Conservation (phyloP, 2,888 invertebrate species). For the Heliconius aoede region DNA sequence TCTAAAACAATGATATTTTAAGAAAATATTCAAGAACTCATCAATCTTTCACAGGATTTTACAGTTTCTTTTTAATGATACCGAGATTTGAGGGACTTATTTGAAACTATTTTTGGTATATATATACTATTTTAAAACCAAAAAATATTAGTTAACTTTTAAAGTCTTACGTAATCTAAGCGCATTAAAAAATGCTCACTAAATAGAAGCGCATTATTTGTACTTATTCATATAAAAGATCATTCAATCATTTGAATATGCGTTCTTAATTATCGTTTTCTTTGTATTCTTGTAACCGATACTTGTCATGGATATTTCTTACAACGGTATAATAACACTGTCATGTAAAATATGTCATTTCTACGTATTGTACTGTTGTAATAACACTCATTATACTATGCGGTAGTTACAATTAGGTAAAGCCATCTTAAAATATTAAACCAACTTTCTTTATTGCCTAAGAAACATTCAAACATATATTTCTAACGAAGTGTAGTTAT, state of each 20-base stretch:
- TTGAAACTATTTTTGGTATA: slow-evolving; percentile 38
- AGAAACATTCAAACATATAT: background rate
- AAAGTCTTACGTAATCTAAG: background rate
- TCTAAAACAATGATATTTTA: slow-evolving; percentile 67
- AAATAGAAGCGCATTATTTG: background rate
- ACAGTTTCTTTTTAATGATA: slow-evolving; percentile 55
- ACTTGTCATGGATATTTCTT: slow-evolving; percentile 27
- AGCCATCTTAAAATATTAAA: slow-evolving; percentile 11
- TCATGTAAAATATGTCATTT: slow-evolving; percentile 36
- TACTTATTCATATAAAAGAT: background rate
- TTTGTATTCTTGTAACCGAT: slow-evolving; percentile 31
- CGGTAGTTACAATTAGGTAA: slow-evolving; percentile 29
- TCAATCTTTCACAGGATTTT: slow-evolving; percentile 79
- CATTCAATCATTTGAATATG: slow-evolving; percentile 12
- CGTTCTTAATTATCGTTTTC: slow-evolving; percentile 28
- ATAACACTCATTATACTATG: slow-evolving; percentile 18
- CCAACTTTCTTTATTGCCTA: background rate
- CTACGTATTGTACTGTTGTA: slow-evolving; percentile 27
- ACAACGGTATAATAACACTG: slow-evolving; percentile 32
- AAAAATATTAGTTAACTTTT: background rate
- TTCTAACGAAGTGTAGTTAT: no score
- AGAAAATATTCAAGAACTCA: slow-evolving; percentile 67
- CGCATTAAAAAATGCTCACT: background rate
- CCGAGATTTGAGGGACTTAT: slow-evolving; percentile 29
- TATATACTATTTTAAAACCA: background rate